These are phyloP conservation scores for Sylvilagus bachmani DNA, from an alignment of 2,113 vertebrate genomes.

Conservation along the genomic window DNA sequence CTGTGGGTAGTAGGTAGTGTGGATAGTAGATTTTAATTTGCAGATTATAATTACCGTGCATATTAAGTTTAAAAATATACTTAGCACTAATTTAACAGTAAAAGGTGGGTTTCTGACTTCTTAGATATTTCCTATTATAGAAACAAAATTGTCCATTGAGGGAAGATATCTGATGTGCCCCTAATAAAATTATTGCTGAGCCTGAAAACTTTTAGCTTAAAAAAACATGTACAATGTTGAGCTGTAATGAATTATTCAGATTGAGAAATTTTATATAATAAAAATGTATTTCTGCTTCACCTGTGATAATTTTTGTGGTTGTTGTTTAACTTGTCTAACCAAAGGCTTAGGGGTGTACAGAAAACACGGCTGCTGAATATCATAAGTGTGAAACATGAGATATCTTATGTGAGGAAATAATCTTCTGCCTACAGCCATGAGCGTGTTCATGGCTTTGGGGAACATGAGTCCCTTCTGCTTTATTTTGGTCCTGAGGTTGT, in stretches of 20 bases:
- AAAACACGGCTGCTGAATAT: constrained; percentile 35
- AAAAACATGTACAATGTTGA: constrained; percentile 30
- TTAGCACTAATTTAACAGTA: background rate
- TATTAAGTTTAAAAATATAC: constrained; percentile 27
- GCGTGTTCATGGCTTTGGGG: constrained; percentile 14
- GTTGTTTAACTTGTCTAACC: constrained; percentile 46
- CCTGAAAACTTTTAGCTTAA: constrained; percentile 53
- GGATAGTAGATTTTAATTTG: constrained; percentile 55
- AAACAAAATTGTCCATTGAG: constrained; percentile 51
- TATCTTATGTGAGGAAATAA: background rate
- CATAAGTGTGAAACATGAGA: background rate
- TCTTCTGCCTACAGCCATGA: constrained; percentile 10
- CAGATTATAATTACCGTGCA: constrained; percentile 44
- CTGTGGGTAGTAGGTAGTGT: background rate
- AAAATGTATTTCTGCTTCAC: constrained; percentile 47
- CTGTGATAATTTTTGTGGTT: background rate
- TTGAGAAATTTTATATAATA: constrained; percentile 51
- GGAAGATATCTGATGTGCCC: background rate
- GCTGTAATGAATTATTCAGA: constrained; percentile 28
- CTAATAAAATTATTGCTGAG: constrained; percentile 47
- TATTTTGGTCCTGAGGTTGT: constrained; percentile 62
- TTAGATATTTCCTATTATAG: constrained; percentile 7
- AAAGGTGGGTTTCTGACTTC: background rate
- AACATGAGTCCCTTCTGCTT: constrained; percentile 50
- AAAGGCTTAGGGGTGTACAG: background rate